These are phyloP conservation scores for Notoglanidium macrostoma DNA, from an alignment of 2,797 vertebrate genomes.

Conservation along the genomic window DNA sequence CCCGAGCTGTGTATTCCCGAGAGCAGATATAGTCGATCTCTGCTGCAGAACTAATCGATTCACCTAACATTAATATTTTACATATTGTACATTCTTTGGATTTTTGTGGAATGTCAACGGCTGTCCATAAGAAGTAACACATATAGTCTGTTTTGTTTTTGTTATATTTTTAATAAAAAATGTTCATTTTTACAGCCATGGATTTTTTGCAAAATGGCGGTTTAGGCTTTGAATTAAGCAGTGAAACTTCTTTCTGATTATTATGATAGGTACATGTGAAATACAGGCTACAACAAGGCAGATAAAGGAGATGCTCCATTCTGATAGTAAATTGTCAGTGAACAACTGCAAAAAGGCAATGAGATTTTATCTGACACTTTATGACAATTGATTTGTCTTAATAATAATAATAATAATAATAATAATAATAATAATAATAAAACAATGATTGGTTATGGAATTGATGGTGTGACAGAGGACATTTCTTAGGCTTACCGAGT, in stretches of 20 bases:
- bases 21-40: background rate
- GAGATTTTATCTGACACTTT: background rate
- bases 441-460: background rate
- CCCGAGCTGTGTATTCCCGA: background rate
- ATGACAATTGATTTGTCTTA: background rate
- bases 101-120: background rate
- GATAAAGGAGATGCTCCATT: background rate
- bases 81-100: background rate
- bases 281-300: slow-evolving; percentile 5
- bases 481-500: background rate
- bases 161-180: background rate
- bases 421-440: background rate
- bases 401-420: background rate
- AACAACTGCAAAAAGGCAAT: background rate
- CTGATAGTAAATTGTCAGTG: background rate
- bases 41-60: background rate
- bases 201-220: background rate
- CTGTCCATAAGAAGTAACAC: background rate
- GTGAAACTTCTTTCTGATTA: background rate
- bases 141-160: background rate
- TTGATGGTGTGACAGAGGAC: background rate
- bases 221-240: background rate
- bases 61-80: background rate
- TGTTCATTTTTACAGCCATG: too few relatives aligned
- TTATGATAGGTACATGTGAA: background rate